A percentile compares a stretch with the other conserved stretches of the same genome.
phyloP scores from a whole-genome alignment of 2,888 invertebrate species.

The Girardia tigrina region DNA sequence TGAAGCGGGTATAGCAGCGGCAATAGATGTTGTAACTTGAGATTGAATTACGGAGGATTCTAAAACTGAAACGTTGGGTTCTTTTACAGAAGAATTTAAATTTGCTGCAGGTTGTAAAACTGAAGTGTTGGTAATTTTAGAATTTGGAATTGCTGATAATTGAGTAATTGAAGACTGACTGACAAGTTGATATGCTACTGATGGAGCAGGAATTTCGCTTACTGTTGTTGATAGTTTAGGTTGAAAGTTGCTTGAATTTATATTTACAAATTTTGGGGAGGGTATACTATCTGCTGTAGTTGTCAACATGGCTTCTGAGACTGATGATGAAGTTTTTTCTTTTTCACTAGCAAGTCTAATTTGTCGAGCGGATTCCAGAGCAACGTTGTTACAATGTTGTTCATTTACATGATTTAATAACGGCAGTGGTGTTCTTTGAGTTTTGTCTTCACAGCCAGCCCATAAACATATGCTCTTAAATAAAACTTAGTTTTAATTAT shows the following conservation, averaged over 20 bases:
- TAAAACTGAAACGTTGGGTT: background rate
- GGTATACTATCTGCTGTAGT: background rate
- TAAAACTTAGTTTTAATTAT: too few species aligned
- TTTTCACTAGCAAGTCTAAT: background rate
- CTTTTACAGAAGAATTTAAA: background rate
- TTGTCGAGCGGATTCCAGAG: slow-evolving; percentile 24
- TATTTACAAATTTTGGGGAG: background rate
- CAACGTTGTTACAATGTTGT: slow-evolving; percentile 16
- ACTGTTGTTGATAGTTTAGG: background rate
- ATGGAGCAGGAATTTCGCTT: background rate
- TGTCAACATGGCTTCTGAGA: background rate
- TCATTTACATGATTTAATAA: slow-evolving; percentile 27
- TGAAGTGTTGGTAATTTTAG: background rate
- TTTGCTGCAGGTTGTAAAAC: background rate
- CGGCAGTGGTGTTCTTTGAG: slow-evolving; percentile 3
- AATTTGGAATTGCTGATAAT: background rate
- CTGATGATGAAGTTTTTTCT: background rate
- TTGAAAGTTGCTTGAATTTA: background rate
- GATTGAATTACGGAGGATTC: background rate
- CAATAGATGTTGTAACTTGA: background rate
- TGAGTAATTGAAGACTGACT: background rate
- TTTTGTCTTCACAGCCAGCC: slow-evolving; percentile 27
- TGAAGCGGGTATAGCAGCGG: background rate
- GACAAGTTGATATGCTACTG: background rate
- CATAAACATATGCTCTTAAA: slow-evolving; percentile 25